Conservation (phyloP, 2,113 vertebrate species). For the Synchiropus splendidus region DNA sequence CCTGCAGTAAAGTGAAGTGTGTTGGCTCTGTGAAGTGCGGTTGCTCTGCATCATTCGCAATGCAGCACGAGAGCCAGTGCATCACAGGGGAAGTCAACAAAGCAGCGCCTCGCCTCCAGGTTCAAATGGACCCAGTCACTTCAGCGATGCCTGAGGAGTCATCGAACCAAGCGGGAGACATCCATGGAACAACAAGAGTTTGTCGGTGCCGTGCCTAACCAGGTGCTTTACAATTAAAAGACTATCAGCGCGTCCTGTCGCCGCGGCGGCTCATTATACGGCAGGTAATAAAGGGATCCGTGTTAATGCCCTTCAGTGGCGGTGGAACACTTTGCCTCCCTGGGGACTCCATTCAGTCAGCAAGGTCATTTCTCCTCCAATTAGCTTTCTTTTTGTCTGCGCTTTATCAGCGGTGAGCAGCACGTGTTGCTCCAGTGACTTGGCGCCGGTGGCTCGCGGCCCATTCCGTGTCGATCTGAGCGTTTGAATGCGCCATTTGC, state of each 20-base stretch:
- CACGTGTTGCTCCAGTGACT: constrained; percentile 23
- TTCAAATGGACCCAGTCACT: too few species aligned
- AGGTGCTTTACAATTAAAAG: constrained; percentile 11
- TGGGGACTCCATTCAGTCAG: constrained; percentile 34
- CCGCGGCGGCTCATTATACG: constrained; percentile 25
- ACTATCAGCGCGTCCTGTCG: too few species aligned
- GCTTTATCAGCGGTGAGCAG: constrained; percentile 39
- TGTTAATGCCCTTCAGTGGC: constrained; percentile 44
- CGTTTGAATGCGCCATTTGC: constrained; percentile 43
- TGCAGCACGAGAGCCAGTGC: too few species aligned
- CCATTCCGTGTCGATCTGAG: constrained; percentile 29
- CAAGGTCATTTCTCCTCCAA: constrained; percentile 40
- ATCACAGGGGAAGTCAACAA: too few species aligned
- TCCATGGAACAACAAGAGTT: too few species aligned
- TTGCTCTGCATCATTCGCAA: too few species aligned
- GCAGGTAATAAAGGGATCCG: constrained; percentile 42
- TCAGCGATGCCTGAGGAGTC: too few species aligned
- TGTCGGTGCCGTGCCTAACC: too few species aligned
- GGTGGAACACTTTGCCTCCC: constrained; percentile 36
- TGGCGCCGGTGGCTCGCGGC: constrained; percentile 27
- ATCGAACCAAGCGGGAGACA: too few species aligned
- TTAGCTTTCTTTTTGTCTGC: constrained; percentile 46
- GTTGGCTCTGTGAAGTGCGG: too few species aligned
- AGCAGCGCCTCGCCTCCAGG: too few species aligned
- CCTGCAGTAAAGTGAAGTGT: too few species aligned